phyloP scores from a whole-genome alignment of 2,888 invertebrate species.

The Synergus japonicus region DNA sequence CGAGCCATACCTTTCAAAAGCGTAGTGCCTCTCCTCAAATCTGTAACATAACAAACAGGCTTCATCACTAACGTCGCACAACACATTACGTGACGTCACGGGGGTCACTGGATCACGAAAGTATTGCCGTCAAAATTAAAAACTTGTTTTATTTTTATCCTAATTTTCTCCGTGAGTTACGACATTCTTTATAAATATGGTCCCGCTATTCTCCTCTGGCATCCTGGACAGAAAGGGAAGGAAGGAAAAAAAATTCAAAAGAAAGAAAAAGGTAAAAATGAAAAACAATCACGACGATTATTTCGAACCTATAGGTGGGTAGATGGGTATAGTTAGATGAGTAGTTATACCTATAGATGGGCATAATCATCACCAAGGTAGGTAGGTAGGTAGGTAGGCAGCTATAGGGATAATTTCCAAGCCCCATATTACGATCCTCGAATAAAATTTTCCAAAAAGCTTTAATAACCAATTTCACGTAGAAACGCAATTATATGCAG shows the following conservation, averaged over 20 bases:
- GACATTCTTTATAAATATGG: conserved; percentile 47
- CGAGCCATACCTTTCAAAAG: conserved; percentile 75
- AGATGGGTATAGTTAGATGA: conserved; percentile 62
- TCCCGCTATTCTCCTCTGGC: conserved; percentile 56
- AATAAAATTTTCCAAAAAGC: conserved; percentile 75
- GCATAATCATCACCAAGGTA: conserved; percentile 70
- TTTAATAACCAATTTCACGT: conserved; percentile 76
- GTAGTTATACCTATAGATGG: conserved; percentile 69
- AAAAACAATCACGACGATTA: conserved; percentile 65
- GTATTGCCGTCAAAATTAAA: conserved; percentile 6
- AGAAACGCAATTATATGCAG: conserved; percentile 69
- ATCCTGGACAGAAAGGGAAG: conserved; percentile 50
- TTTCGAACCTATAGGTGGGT: conserved; percentile 68
- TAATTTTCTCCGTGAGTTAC: conserved; percentile 18
- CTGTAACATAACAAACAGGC: conserved; percentile 73
- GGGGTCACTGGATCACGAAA: conserved; percentile 19
- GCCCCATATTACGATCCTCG: conserved; percentile 73
- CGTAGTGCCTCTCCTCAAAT: conserved; percentile 77
- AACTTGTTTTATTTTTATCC: conserved; percentile 9
- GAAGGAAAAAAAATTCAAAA: conserved; percentile 40
- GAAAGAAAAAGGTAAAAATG: conserved; percentile 47
- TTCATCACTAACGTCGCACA: conserved; percentile 55
- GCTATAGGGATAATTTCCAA: conserved; percentile 75
- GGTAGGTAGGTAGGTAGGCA: conserved; percentile 69
- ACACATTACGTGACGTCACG: conserved; percentile 44